These are phyloP conservation scores for Chlorospingus semifuscus DNA, from an alignment of 2,797 vertebrate genomes.

Conservation along the genomic window DNA sequence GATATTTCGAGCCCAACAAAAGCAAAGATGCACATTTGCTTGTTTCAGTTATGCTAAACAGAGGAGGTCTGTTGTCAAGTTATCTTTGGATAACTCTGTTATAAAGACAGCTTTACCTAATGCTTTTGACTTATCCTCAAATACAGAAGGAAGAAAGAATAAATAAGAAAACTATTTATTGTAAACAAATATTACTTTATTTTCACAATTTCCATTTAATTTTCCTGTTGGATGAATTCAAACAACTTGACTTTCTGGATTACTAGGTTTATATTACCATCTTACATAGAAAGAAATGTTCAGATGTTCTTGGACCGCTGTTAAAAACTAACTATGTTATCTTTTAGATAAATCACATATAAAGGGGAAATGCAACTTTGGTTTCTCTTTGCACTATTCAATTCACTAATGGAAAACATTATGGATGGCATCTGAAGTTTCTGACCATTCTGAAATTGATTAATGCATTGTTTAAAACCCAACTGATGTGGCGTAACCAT, in stretches of 20 bases:
- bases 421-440: background rate
- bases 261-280: background rate
- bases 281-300: background rate
- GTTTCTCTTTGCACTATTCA: background rate
- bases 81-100: background rate
- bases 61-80: background rate
- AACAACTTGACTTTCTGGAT: background rate
- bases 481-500: background rate
- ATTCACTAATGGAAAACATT: background rate
- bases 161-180: background rate
- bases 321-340: background rate
- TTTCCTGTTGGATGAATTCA: background rate
- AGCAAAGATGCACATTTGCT: conserved; percentile 6
- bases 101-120: background rate
- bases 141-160: background rate
- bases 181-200: background rate
- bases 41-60: background rate
- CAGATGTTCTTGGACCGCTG: background rate
- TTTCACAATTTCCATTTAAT: background rate
- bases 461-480: background rate
- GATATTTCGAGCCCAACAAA: background rate
- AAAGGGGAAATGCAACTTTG: background rate
- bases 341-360: background rate
- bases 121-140: background rate
- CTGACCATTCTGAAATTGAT: background rate